Base-by-base conservation (phyloP, 2,888 invertebrate species). In the Xestia c-nigrum region DNA sequence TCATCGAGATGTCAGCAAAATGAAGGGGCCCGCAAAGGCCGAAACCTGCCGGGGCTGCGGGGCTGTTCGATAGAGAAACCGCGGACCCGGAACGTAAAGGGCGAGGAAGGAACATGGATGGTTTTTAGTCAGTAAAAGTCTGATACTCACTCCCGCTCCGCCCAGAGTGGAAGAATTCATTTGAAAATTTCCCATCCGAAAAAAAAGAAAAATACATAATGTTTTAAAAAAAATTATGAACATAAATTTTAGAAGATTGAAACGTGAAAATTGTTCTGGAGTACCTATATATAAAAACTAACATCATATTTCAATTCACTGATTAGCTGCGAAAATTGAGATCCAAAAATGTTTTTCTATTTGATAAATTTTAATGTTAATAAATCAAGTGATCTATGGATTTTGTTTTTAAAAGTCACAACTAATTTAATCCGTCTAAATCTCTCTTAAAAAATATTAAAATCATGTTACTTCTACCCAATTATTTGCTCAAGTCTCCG, bases 401-500 rank as follows among this genome's bases (percentile, higher is more conserved):
- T 3, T 19, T 19, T 4, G 5, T 72, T 19, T 12, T 24, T 43
- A 10, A 12, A 19, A 55, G 24, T 14, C 14, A 1, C 9, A 40
- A 1, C 7, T 1, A 2, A 43, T 50, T 67, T 52, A 16, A 5
- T 61, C n/a, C 6, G 31, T 31, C 1, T 31, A 31, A 16, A 63
- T 16, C 16, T 3, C 19, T 55, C 43, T 68, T 10, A 52, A 65
- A 65, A 47, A 65, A n/a, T 0, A 52, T 61, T 40, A 50, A 57
- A 43, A n/a, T 7, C 3, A 59, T 46, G 12, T 85, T 46, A 52
- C 38, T 31, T 63, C 19, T 55, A 66, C 63, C 65, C 24, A 73
- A 80, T 73, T 57, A 70, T 57, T 66, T 61, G 0, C 24, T 31
- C 12, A 52, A 68, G 5, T 52, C 43, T 55, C 6, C 16, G 0